Percentiles rank a stretch among this genome's conserved stretches.
These are phyloP conservation scores for Neolamprologus toae DNA, from an alignment of 2,113 vertebrate species.

Conservation along the genomic window DNA sequence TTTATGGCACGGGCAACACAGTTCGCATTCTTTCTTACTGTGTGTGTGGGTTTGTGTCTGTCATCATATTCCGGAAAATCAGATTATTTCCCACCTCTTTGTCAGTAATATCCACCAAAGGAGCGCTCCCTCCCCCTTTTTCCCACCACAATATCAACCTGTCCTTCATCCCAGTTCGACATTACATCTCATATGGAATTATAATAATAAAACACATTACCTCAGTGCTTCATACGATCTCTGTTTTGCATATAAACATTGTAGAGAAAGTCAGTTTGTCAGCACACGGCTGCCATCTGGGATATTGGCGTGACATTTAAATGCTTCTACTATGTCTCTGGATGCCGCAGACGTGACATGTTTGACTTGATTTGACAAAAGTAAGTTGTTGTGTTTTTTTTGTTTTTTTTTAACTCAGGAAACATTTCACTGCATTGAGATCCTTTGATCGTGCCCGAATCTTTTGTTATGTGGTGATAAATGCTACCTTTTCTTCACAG, in stretches of 20 bases:
- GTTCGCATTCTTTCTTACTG: background rate
- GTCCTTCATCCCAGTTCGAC: background rate
- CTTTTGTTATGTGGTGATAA: background rate
- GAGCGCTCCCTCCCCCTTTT: background rate
- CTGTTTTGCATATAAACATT: slow-evolving; percentile 46
- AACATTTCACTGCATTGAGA: background rate
- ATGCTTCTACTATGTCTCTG: background rate
- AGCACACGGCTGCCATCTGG: background rate
- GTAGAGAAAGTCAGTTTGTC: slow-evolving; percentile 2
- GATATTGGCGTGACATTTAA: background rate
- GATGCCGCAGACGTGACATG: background rate
- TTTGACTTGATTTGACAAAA: background rate
- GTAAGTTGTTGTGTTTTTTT: background rate
- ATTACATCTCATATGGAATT: background rate
- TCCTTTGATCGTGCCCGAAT: background rate
- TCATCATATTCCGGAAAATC: background rate
- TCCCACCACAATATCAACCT: background rate
- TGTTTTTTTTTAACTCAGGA: background rate
- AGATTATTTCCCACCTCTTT: background rate
- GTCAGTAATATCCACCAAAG: slow-evolving; percentile 15
- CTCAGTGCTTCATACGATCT: slow-evolving; percentile 14
- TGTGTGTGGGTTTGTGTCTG: background rate
- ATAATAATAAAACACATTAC: slow-evolving; percentile 18
- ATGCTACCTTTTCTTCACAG: background rate
- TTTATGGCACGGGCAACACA: background rate